Evolutionary conservation across 2,888 invertebrate species (phyloP).

Genomic region (Junonia oenone): DNA sequence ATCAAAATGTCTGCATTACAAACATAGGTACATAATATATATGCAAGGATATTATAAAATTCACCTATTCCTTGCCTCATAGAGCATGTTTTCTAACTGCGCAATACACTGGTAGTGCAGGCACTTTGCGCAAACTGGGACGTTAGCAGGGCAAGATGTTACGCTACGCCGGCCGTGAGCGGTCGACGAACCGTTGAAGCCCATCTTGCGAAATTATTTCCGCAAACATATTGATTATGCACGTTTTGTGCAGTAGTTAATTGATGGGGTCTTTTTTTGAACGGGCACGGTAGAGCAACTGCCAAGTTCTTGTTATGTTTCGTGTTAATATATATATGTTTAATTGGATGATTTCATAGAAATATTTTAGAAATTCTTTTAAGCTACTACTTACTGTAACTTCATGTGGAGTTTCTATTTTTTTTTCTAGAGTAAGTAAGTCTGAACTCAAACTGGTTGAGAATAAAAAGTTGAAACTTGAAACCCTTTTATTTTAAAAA

Average conservation of each 20-base stretch:
- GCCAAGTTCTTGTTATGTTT: background rate
- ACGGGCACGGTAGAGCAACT: background rate
- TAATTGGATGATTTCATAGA: background rate
- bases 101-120: background rate
- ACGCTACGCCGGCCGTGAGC: background rate
- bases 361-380: no score
- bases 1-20: background rate
- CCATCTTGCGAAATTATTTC: slow-evolving; percentile 3
- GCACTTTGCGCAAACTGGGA: slow-evolving; percentile 8
- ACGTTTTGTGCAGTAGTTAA: background rate
- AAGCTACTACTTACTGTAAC: no score
- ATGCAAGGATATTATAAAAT: no score
- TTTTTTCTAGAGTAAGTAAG: no score
- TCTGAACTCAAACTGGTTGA: no score
- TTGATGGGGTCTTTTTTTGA: no score
- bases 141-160: slow-evolving; percentile 6
- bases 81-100: background rate
- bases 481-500: no score
- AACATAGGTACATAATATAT: background rate
- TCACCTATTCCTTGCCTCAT: background rate
- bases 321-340: no score
- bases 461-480: no score
- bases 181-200: slow-evolving; percentile 4
- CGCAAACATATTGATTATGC: background rate
- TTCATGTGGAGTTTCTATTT: no score